These are phyloP conservation scores for Stenchaetothrips biformis DNA, from an alignment of 2,888 invertebrate genomes.

Conservation along the genomic window DNA sequence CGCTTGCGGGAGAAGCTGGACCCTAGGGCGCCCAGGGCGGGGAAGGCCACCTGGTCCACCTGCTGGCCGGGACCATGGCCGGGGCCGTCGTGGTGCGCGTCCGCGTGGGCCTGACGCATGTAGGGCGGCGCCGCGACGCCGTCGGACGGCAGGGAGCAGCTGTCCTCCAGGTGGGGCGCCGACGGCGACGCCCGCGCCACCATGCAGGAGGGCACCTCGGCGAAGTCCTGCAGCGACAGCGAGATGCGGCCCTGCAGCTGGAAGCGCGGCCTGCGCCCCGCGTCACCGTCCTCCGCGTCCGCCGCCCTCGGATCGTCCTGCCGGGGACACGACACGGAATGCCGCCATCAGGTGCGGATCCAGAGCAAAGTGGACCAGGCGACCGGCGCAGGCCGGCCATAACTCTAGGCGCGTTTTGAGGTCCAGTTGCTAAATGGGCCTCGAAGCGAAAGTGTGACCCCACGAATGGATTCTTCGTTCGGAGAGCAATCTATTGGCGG, in stretches of 20 bases:
- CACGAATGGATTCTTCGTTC: too few species aligned
- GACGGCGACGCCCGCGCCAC: not conserved
- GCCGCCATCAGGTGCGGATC: too few species aligned
- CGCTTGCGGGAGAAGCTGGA: not conserved
- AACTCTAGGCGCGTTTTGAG: too few species aligned
- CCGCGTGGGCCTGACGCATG: not conserved
- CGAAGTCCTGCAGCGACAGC: not conserved
- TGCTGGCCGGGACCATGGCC: too few species aligned
- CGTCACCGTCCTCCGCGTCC: not conserved
- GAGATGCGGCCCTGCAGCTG: not conserved
- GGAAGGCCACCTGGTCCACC: not conserved
- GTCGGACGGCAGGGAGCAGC: not conserved
- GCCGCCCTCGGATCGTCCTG: not conserved
- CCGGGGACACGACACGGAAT: too few species aligned
- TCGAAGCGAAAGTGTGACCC: too few species aligned
- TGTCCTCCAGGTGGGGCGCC: not conserved
- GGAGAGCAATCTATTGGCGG: too few species aligned
- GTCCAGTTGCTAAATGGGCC: too few species aligned
- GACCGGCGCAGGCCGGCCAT: too few species aligned
- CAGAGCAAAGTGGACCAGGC: not conserved
- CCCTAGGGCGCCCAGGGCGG: not conserved
- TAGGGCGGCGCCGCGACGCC: not conserved
- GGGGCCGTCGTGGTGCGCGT: not conserved
- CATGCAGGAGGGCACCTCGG: not conserved
- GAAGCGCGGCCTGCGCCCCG: not conserved